A percentile compares a stretch with the other conserved stretches of the same genome.
These are phyloP conservation scores for Parnassius apollo DNA, from an alignment of 2,888 invertebrate genomes.

Conservation along the genomic window DNA sequence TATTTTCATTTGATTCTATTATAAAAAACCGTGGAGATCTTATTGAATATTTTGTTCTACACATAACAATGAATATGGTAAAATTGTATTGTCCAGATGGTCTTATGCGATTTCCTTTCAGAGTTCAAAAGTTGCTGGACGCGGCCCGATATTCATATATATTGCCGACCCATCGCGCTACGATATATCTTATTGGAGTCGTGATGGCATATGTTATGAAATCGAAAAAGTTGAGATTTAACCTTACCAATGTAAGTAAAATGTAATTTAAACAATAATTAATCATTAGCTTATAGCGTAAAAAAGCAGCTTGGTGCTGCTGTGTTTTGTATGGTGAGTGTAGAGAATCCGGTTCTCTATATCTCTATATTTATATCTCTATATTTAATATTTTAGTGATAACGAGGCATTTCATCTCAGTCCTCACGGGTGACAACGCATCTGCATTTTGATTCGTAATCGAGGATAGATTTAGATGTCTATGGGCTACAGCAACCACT, in stretches of 20 bases:
- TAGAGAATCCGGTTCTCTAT: too few relatives aligned
- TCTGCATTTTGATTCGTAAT: too few relatives aligned
- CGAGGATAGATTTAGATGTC: too few relatives aligned
- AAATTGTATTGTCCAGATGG: neutral
- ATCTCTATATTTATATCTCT: too few relatives aligned
- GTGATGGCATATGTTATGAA: constrained; percentile 74
- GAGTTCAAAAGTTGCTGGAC: constrained; percentile 73
- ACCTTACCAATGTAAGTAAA: constrained; percentile 62
- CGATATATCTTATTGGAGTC: constrained; percentile 80
- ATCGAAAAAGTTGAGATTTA: constrained; percentile 59
- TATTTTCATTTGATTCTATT: neutral
- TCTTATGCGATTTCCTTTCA: constrained; percentile 42
- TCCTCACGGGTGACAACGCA: too few relatives aligned
- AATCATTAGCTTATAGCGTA: too few relatives aligned
- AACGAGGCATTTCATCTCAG: too few relatives aligned
- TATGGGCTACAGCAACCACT: too few relatives aligned
- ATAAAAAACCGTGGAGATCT: neutral
- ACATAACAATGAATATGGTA: constrained; percentile 1
- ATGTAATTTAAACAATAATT: too few relatives aligned
- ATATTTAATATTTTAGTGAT: too few relatives aligned
- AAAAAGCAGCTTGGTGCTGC: too few relatives aligned
- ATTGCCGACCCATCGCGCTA: constrained; percentile 78
- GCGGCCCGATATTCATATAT: constrained; percentile 78
- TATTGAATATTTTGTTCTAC: constrained; percentile 10
- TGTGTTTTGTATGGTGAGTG: too few relatives aligned